Percentiles rank a stretch among this genome's conserved stretches.
phyloP scores from a whole-genome alignment of 2,113 vertebrate species.

The Paramisgurnus dabryanus region DNA sequence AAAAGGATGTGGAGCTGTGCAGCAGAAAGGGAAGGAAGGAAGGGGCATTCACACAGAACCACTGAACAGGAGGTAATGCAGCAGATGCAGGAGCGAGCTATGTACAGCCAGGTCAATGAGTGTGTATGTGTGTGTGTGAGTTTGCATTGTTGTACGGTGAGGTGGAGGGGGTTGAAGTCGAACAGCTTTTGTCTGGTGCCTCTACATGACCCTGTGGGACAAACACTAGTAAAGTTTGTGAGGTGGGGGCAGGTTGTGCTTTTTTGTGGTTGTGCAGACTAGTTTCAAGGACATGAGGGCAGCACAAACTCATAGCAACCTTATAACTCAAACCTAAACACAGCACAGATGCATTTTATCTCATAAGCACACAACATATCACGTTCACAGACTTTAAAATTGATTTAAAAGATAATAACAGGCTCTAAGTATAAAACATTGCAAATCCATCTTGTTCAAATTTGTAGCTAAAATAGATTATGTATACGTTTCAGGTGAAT shows the following conservation, averaged over 20 bases:
- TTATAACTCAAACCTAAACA: neutral
- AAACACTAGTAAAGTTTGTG: slow-evolving; percentile 49
- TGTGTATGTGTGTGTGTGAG: slow-evolving; percentile 36
- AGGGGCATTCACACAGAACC: slow-evolving; percentile 44
- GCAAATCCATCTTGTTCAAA: neutral
- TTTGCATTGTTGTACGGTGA: slow-evolving; percentile 36
- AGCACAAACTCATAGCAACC: neutral
- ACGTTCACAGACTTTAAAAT: too few relatives aligned
- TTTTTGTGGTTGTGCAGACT: slow-evolving; percentile 22
- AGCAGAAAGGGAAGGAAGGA: slow-evolving; percentile 40
- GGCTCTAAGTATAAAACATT: neutral
- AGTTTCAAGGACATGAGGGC: neutral
- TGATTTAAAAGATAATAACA: too few relatives aligned
- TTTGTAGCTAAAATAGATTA: too few relatives aligned
- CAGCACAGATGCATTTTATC: slow-evolving; percentile 16
- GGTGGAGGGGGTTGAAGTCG: neutral
- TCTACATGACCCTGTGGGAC: slow-evolving; percentile 49
- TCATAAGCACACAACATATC: neutral
- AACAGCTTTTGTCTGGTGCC: slow-evolving; percentile 59
- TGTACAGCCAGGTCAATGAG: slow-evolving; percentile 58
- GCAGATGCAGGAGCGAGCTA: slow-evolving; percentile 65
- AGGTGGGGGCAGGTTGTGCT: slow-evolving; percentile 34
- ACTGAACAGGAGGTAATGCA: slow-evolving; percentile 67
- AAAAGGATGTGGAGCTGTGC: slow-evolving; percentile 22
- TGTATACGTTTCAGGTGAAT: neutral